Evolutionary conservation across 2,888 invertebrate genomes (phyloP).

Genomic region (Trichopria drosophilae): DNA sequence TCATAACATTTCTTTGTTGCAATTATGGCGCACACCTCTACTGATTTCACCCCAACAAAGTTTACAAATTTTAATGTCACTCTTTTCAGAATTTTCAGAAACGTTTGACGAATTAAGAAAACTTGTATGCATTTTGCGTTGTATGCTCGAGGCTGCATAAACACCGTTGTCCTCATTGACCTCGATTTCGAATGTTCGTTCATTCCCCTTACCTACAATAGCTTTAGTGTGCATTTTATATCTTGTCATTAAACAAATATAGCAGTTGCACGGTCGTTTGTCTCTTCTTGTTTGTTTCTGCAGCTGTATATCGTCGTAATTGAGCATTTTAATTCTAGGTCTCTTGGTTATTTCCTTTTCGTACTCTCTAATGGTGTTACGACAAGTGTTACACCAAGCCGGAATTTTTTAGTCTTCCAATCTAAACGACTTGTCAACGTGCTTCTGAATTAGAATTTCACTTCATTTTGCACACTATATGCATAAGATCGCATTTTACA

Average conservation of each 20-base stretch:
- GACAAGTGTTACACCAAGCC: conserved; percentile 3
- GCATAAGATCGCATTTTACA: no score
- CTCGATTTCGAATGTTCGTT: conserved; percentile 3
- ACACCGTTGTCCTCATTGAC: background rate
- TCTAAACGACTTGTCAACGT: no score
- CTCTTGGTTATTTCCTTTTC: conserved; percentile 3
- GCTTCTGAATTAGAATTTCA: conserved; percentile 1
- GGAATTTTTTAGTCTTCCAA: background rate
- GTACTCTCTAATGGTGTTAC: conserved; percentile 4
- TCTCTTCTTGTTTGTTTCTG: no score
- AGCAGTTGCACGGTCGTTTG: no score
- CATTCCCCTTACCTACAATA: conserved; percentile 1
- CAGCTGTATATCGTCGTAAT: no score
- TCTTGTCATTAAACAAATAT: no score
- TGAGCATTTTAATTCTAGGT: conserved; percentile 1
- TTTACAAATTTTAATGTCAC: no score
- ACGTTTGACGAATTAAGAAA: no score
- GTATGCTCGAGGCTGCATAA: background rate
- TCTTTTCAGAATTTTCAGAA: no score
- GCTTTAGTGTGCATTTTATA: background rate
- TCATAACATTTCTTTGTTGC: conserved; percentile 3
- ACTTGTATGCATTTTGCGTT: no score
- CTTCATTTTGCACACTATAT: no score
- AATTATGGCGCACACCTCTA: background rate
- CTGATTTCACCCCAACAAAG: background rate